Evolutionary conservation across 2,888 invertebrate species (phyloP), one percentile per base, ranked within the genome.

Genomic region (Sinelater perroti): DNA sequence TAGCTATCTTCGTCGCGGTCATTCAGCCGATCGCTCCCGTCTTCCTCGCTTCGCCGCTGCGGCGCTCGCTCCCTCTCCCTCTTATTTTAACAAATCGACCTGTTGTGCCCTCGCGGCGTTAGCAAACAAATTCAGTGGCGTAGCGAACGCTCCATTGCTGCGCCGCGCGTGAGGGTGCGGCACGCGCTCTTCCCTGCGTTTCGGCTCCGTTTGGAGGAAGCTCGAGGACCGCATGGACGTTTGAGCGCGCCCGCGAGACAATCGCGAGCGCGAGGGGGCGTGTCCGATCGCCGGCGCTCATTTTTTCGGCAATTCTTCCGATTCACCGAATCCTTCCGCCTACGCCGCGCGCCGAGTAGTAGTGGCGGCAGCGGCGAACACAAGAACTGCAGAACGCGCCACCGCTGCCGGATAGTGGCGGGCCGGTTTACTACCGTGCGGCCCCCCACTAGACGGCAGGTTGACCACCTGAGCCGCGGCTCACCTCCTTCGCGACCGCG

Each of bases 331-430:
- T 40, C 50, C 49, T 49, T 56, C 47, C 54, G 49, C 42, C 49
- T 59, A 53, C 35, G 50, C 17, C 18, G 26, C 10, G 40, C 11
- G 28, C 17, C 35, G 40, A 49, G 45, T 30, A 49, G 50, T 47
- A 58, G 60, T 54, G 50, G 55, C 62, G 60, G 60, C 51, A 60
- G 58, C 62, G 58, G 60, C 51, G 59, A 51, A 63, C 67, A 67
- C 60, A 70, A 71, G 59, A 75, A 73, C 73, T 71, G 74, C 72
- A 72, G 74, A 75, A 71, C 71, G 72, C 73, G 75, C 75, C 73
- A 75, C 75, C 70, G 74, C 74, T 75, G 75, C 75, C 70, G 74
- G 31, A 61, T 75, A 72, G 72, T 72, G 71, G 69, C 70, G 72
- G 68, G 68, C 69, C 68, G 66, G 66, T 64, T 66, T 69, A 73